Conservation (phyloP, 2,113 vertebrate species). For the Thermophis baileyi region DNA sequence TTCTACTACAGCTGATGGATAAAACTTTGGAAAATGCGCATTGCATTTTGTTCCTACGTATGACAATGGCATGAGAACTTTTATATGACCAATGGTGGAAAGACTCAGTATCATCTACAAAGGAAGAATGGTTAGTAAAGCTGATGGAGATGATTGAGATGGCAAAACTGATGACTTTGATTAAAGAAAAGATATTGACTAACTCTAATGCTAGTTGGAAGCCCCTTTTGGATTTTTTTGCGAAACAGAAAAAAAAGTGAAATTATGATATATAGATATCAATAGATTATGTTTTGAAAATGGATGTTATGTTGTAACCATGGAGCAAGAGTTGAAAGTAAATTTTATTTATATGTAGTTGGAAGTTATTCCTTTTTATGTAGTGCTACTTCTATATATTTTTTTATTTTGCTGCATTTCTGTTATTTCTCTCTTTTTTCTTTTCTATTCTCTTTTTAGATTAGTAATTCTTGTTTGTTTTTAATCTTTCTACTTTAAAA, state of each 20-base stretch:
- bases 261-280: not conserved
- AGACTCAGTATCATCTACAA: too few relatives aligned
- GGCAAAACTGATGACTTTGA: too few relatives aligned
- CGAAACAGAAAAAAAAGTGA: not conserved
- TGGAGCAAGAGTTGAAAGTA: not conserved
- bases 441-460: not conserved
- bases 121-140: too few relatives aligned
- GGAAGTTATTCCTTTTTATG: not conserved
- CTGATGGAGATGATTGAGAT: too few relatives aligned
- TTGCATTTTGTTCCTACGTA: too few relatives aligned
- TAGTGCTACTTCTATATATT: not conserved
- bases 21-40: too few relatives aligned
- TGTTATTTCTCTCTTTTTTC: not conserved
- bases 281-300: not conserved
- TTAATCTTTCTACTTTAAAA: not conserved
- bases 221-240: not conserved
- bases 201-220: too few relatives aligned
- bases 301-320: not conserved
- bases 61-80: too few relatives aligned
- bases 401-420: not conserved
- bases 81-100: too few relatives aligned
- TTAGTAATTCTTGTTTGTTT: not conserved
- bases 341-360: not conserved
- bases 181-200: too few relatives aligned
- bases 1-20: too few relatives aligned